Base-by-base conservation (phyloP, 2,888 invertebrate genomes). In the Drosophila colorata region DNA sequence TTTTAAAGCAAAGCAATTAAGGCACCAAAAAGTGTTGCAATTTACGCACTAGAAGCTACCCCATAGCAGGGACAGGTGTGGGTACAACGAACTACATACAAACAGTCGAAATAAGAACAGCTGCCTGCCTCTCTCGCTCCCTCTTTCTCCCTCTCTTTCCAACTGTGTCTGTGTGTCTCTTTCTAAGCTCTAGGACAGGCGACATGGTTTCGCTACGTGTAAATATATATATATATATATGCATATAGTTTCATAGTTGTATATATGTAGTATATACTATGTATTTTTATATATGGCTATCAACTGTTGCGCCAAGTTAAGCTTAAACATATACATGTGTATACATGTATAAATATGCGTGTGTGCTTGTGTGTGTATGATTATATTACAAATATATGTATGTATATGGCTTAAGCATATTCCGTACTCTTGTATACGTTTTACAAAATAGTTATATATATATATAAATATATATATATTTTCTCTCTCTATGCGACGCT, bases 1-100 rank as follows among this genome's bases (percentile, higher is more conserved):
- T 67, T 63, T 59, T 73, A 81, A 80, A 84, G 76, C 78, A 81
- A 76, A 69, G 53, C 60, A 75, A 69, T 79, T 83, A 80, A 80
- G 80, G 80, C 80, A 83, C 80, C 80, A 67, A 67, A 65, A 64
- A 44, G 25, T 77, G 67, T 80, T 57, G 53, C 52, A 65, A 38
- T 23, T 53, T 53, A 72, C 47, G 51, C 47, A 63, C 38, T 49
- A 49, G 35, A 63, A 48, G 57, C 53, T 40, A 38, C 40, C 48
- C 47, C 2, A 44, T 38, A 11, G 16, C 18, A 72, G 43, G 53
- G 23, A 56, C 70, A 69, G 63, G 69, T 68, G 57, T 44, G 57
- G 46, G 47, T 16, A 46, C 14, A 35, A 18, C 13, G 41, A 20
- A 44, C 43, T 41, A 66, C 40, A 35, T 37, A 37, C 46, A 60